These are phyloP conservation scores for Platyrinchus mystaceus DNA, from an alignment of 2,797 vertebrate genomes.

Conservation along the genomic window DNA sequence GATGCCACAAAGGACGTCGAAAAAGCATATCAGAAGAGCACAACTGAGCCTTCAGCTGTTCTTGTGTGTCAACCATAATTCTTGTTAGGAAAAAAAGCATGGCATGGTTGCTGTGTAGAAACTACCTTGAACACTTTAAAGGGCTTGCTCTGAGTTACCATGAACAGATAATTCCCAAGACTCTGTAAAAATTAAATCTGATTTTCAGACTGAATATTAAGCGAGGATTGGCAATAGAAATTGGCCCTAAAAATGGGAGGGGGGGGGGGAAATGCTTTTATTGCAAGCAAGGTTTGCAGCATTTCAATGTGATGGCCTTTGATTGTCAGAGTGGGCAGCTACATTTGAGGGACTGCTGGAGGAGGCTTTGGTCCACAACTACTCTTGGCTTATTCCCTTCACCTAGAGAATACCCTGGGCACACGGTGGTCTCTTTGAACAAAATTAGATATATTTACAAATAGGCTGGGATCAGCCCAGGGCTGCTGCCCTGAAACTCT, in stretches of 20 bases:
- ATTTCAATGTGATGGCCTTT: not conserved
- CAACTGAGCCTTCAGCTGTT: conserved; percentile 8
- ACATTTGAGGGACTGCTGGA: not conserved
- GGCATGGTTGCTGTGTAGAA: not conserved
- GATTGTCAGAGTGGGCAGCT: not conserved
- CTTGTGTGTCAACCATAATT: not conserved
- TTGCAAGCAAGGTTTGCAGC: not conserved
- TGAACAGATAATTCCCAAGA: not conserved
- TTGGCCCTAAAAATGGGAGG: not conserved
- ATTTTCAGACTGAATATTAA: conserved; percentile 19
- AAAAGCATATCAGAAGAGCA: not conserved
- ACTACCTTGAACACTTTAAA: not conserved
- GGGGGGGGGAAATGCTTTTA: not conserved
- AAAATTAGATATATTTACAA: not conserved
- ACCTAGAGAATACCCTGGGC: not conserved
- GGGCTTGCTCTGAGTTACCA: not conserved
- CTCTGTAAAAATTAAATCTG: not conserved
- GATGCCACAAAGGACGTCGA: not conserved
- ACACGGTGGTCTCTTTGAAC: not conserved
- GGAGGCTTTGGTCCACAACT: not conserved
- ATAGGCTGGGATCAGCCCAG: not conserved
- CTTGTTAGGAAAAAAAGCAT: not conserved
- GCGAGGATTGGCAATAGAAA: not conserved
- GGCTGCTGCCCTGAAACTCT: not conserved
- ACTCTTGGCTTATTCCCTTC: not conserved